These are phyloP conservation scores for Halichondria panicea DNA, from an alignment of 37 sponge, comb jelly and placozoan species.

Conservation along the genomic window DNA sequence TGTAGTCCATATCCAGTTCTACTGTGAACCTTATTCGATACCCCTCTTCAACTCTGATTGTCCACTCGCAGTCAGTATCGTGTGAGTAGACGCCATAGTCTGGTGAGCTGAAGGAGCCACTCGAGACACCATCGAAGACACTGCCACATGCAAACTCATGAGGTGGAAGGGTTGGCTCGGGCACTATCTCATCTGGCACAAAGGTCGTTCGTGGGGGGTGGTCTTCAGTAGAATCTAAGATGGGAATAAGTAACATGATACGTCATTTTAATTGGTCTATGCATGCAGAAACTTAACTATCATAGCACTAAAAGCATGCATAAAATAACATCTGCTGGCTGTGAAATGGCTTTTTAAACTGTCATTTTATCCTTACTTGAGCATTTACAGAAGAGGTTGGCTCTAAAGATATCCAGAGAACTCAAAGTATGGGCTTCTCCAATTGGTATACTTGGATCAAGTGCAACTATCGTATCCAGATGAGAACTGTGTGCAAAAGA, in stretches of 20 bases:
- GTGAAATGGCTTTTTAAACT: too few species aligned
- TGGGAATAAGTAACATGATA: too few species aligned
- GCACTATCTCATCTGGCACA: background rate
- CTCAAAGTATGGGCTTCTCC: constrained; percentile 57
- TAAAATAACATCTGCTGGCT: too few species aligned
- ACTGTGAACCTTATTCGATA: constrained; percentile 18
- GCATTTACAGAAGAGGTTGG: constrained; percentile 66
- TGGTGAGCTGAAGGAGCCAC: constrained; percentile 41
- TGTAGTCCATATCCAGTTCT: constrained; percentile 3
- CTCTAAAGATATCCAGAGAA: constrained; percentile 56
- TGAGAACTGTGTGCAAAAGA: constrained; percentile 16
- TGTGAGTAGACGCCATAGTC: constrained; percentile 17
- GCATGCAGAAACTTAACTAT: background rate
- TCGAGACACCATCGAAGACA: background rate
- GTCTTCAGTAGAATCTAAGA: background rate
- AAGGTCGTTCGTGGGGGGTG: constrained; percentile 1
- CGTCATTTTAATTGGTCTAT: background rate
- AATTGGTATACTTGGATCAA: constrained; percentile 41
- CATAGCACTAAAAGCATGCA: background rate
- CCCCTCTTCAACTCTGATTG: constrained; percentile 15
- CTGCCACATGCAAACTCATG: constrained; percentile 20
- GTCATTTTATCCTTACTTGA: too few species aligned
- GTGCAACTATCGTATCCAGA: constrained; percentile 34
- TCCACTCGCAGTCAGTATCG: constrained; percentile 48
- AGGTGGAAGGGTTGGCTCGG: constrained; percentile 2